Evolutionary conservation across 2,113 vertebrate genomes (phyloP).

Genomic region (Bos indicus): DNA sequence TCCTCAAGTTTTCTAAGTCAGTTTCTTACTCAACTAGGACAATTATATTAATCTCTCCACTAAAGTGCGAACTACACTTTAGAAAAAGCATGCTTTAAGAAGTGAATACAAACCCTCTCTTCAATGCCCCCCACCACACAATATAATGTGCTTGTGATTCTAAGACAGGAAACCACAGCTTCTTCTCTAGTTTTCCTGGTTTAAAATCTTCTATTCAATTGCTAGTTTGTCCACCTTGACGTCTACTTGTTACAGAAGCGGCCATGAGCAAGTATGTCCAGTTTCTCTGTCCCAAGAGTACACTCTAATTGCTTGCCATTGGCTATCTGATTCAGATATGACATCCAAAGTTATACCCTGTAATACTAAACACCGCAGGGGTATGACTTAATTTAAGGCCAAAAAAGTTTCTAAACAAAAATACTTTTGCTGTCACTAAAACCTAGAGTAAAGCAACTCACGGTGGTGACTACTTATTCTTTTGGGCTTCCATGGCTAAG

Average conservation of each 20-base stretch:
- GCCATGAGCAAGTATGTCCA: slow-evolving; percentile 71
- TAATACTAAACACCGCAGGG: neutral
- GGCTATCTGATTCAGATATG: slow-evolving; percentile 5
- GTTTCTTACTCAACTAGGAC: neutral
- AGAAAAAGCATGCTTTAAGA: neutral
- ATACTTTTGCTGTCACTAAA: neutral
- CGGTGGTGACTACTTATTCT: neutral
- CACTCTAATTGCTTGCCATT: slow-evolving; percentile 32
- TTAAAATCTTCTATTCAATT: neutral
- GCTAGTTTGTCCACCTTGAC: slow-evolving; percentile 19
- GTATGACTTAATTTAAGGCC: neutral
- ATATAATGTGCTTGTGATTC: neutral
- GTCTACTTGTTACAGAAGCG: slow-evolving; percentile 33
- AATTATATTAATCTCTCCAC: neutral
- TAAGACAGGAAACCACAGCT: neutral
- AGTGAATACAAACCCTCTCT: neutral
- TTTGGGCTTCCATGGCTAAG: neutral
- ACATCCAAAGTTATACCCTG: slow-evolving; percentile 37
- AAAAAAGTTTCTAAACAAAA: neutral
- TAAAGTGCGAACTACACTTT: neutral
- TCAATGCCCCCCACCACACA: neutral
- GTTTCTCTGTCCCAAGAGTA: slow-evolving; percentile 58
- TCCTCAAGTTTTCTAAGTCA: neutral
- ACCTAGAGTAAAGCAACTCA: neutral
- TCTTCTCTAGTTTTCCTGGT: neutral